Evolutionary conservation across 2,797 vertebrate genomes (phyloP).

Genomic region (Liasis olivaceus): DNA sequence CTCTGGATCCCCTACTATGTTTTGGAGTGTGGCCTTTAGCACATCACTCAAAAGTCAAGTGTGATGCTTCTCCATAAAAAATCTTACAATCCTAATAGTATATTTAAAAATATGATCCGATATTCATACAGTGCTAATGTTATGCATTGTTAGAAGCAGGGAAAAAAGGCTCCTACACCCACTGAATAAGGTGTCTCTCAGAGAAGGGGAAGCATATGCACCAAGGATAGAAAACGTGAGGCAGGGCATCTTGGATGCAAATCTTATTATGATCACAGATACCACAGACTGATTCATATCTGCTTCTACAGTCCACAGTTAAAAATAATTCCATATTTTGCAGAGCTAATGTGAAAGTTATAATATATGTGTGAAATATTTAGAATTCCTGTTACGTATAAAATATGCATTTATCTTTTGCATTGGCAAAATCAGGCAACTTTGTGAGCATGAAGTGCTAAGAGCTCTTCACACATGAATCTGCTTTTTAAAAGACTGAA

Average conservation of each 20-base stretch:
- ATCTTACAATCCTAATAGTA: neutral
- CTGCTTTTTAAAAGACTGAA: neutral
- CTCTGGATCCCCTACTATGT: neutral
- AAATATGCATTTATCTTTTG: neutral
- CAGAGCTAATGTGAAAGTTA: neutral
- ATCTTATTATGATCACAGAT: neutral
- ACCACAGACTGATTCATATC: neutral
- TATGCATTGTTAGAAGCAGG: neutral
- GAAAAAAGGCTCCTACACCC: neutral
- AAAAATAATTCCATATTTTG: neutral
- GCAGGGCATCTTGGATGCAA: neutral
- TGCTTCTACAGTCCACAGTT: neutral
- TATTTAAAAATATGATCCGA: neutral
- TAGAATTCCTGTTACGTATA: neutral
- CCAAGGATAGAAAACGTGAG: neutral
- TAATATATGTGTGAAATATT: neutral
- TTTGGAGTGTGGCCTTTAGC: neutral
- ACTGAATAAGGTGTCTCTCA: neutral
- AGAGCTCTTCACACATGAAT: neutral
- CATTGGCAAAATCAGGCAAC: neutral
- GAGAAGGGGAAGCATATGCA: too few relatives aligned
- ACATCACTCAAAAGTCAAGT: neutral
- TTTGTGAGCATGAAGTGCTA: neutral
- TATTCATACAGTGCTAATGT: neutral
- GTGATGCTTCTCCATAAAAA: neutral